Base-by-base conservation (phyloP, 2,888 invertebrate species). In the Leucophenga maculata region DNA sequence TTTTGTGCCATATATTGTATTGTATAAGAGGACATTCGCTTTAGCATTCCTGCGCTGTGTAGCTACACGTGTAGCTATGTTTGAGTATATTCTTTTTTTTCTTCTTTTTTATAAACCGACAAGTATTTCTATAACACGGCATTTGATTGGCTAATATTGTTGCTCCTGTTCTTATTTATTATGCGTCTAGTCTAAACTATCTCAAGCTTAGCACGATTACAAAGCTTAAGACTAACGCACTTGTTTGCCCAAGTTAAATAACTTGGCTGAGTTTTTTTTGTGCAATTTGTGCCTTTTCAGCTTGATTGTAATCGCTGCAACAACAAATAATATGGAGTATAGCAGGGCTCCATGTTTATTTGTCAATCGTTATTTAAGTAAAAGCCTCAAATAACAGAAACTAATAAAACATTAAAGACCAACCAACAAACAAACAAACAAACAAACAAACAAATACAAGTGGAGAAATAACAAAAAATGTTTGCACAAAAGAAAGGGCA, bases 191-290 rank as follows among this genome's bases (percentile, higher is more conserved):
- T 54, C 39, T 39, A 6, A 39, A 39, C 9, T 39, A 39, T 39
- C 39, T 39, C 11, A 39, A 8, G 39, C 39, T 39, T 68, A 69
- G 76, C n/a, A 74, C 82, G 76, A 82, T 80, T 80, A 39, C 39
- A 59, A 2, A 60, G 62, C 62, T 64, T 64, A 64, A 48, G 62
- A 22, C 44, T 46, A 64, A 64, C 62, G n/a, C 13, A 81, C 80
- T 83, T 81, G 80, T 81, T 83, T 81, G 80, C 82, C 76, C 79
- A 78, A 70, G 73, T 74, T 82, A 81, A 83, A 81, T 83, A 81
- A 81, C 80, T 81, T 81, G 82, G 83, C 77, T 81, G 79, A n/a
- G n/a, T n/a, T n/a, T n/a, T 77, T 83, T 39, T 74, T 74, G 73
- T 74, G 73, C 59, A 59, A 59, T 59, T 59, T 64, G 39, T 39